Conservation (phyloP, 1,140 invertebrate genomes). For the Diploscapter pachys region DNA sequence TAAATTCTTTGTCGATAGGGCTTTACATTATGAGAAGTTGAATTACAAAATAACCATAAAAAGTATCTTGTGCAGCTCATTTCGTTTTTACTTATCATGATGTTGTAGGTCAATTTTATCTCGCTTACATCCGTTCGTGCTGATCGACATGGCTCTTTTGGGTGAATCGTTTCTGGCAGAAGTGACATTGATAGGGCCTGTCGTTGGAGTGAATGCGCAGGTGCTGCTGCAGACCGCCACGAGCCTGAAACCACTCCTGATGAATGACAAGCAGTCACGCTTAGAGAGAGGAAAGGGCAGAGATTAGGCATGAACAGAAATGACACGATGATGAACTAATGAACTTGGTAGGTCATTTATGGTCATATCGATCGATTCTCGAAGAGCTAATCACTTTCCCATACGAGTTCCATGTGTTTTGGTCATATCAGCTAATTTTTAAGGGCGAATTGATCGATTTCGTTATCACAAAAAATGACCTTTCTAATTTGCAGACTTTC, state of each 20-base stretch:
- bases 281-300: too few species aligned
- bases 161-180: constrained; percentile 50
- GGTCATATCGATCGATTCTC: too few species aligned
- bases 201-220: constrained; percentile 53
- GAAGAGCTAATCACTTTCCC: too few species aligned
- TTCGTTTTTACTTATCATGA: not conserved
- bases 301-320: too few species aligned
- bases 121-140: constrained; percentile 56
- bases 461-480: too few species aligned
- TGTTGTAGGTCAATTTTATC: constrained; percentile 14
- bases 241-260: constrained; percentile 21
- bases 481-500: too few species aligned
- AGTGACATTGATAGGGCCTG: constrained; percentile 50
- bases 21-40: not conserved
- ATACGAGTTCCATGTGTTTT: too few species aligned
- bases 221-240: constrained; percentile 56
- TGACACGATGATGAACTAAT: too few species aligned
- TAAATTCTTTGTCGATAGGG: not conserved
- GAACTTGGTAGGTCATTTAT: too few species aligned
- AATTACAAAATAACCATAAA: constrained; percentile 14
- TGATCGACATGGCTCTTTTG: constrained; percentile 57
- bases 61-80: not conserved
- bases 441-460: too few species aligned
- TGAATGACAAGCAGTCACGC: not conserved
- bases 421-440: too few species aligned